Percentiles rank a stretch among this genome's conserved stretches.
phyloP scores from a whole-genome alignment of 2,797 vertebrate species.

The Gouania willdenowi region DNA sequence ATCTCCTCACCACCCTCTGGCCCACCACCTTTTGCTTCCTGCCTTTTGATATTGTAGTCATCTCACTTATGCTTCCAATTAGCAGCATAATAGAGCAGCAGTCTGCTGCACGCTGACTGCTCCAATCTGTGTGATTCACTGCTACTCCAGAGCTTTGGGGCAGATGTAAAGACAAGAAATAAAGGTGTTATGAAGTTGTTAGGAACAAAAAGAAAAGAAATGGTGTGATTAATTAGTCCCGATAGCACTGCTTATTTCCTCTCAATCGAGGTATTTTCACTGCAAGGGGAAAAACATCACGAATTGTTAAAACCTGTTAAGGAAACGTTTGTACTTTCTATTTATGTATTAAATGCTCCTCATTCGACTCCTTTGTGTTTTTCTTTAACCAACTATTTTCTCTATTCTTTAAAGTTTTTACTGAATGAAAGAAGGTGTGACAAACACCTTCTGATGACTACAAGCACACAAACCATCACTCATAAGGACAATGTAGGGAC shows the following conservation, averaged over 20 bases:
- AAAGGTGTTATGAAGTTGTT: conserved; percentile 9
- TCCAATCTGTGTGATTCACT: conserved; percentile 42
- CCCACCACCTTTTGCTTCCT: conserved; percentile 54
- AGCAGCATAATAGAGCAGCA: conserved; percentile 63
- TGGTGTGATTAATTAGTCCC: conserved; percentile 1
- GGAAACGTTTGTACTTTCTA: too few relatives aligned
- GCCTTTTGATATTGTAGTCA: conserved; percentile 66
- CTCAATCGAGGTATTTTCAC: background rate
- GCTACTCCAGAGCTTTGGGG: conserved; percentile 23
- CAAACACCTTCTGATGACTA: too few relatives aligned
- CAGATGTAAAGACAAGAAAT: conserved; percentile 22
- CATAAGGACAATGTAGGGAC: too few relatives aligned
- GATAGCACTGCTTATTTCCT: background rate
- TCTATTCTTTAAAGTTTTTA: too few relatives aligned
- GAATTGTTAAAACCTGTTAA: too few relatives aligned
- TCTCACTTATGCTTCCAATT: conserved; percentile 72
- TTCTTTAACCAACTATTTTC: too few relatives aligned
- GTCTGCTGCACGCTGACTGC: conserved; percentile 46
- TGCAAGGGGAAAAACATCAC: background rate
- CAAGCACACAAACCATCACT: too few relatives aligned
- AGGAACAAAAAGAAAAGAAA: background rate
- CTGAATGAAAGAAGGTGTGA: too few relatives aligned
- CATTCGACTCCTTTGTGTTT: too few relatives aligned
- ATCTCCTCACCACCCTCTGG: conserved; percentile 16
- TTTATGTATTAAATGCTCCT: too few relatives aligned